These are phyloP conservation scores for Eilema griseolum DNA, from an alignment of 2,888 invertebrate species.

Conservation along the genomic window DNA sequence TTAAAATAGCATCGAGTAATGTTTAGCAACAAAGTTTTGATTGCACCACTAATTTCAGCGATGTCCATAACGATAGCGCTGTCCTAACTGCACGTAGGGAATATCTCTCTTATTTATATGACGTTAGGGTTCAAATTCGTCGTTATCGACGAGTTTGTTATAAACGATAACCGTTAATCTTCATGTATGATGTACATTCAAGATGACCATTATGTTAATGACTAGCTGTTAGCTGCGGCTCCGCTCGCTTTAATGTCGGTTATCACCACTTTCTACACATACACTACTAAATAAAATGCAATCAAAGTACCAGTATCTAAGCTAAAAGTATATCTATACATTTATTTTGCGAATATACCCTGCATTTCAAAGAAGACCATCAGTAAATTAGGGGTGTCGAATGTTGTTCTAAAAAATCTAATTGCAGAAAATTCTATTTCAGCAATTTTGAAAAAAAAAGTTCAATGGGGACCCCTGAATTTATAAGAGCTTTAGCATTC, in stretches of 20 bases:
- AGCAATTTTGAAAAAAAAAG: too few species aligned
- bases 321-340: too few species aligned
- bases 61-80: constrained; percentile 38
- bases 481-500: too few species aligned
- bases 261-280: not conserved
- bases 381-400: too few species aligned
- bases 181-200: constrained; percentile 43
- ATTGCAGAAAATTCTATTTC: too few species aligned
- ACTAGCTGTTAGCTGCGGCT: constrained; percentile 8
- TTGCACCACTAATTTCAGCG: constrained; percentile 40
- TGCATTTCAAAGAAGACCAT: too few species aligned
- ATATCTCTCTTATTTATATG: not conserved
- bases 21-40: constrained; percentile 36
- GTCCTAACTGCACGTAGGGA: not conserved
- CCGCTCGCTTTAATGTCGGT: not conserved
- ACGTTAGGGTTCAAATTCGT: constrained; percentile 27
- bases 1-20: constrained; percentile 27
- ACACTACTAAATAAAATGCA: too few species aligned
- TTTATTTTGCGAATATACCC: too few species aligned
- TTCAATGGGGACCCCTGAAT: too few species aligned
- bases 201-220: constrained; percentile 44
- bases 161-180: constrained; percentile 40
- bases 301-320: too few species aligned
- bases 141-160: constrained; percentile 9
- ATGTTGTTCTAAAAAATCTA: too few species aligned